Evolutionary conservation across 64 coral and sea anemone species (phyloP), one percentile per base, ranked within the genome.

Genomic region (Montipora capricornis): DNA sequence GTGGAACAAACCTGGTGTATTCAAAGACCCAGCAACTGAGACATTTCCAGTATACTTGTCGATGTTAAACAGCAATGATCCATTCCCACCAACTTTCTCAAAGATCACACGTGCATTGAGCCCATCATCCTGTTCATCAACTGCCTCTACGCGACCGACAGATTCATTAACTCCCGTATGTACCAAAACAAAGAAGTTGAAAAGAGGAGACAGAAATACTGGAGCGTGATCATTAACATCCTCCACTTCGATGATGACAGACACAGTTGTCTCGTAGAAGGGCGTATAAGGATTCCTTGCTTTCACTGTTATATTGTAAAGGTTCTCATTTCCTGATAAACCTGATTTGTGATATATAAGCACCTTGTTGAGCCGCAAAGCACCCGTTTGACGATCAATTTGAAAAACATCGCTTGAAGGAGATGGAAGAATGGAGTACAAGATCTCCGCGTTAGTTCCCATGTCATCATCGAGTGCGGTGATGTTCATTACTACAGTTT

Each of bases 141-240:
- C 29, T 10, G 96, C 96, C 60, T 37, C 20, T 8, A 95, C 49
- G 16, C n/a, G 76, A 22, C 78, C 90, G 26, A 98, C 68, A 66
- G 83, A 92, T 69, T 53, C 75, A 0, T 89, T 89, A 58, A 17
- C 51, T 20, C 24, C 59, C 80, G 83, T 60, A 53, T 84, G 70
- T 26, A 83, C 71, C 4, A 83, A 47, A 4, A 75, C 93, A 29
- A 98, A 57, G 15, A 91, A 82, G 11, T 69, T 19, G 69, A 84
- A 95, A 6, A 6, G 76, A 22, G 84, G 19, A 15, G 81, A 81
- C 6, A 22, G 91, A 73, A 98, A 98, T 12, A 98, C 60, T 10
- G 96, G 96, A 37, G 89, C 19, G 66, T 98, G 96, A 74, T 98
- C 93, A 70, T 98, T 98, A 17, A 79, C 64, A 80, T 98, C 96